A percentile compares a stretch with the other conserved stretches of the same genome.
Conservation (phyloP, 2,113 vertebrate genomes). For the Saccopteryx leptura region DNA sequence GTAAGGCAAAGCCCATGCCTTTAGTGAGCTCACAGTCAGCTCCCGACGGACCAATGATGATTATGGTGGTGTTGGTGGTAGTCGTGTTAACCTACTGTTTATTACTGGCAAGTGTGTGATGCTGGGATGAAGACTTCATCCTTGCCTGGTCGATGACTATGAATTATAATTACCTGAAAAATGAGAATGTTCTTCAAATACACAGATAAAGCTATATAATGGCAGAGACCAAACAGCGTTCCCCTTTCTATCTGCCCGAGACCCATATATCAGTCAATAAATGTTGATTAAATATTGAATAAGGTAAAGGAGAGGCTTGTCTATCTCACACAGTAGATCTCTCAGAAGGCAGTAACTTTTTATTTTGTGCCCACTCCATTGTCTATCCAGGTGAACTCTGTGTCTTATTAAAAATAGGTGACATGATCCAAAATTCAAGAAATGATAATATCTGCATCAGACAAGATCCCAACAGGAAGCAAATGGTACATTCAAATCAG, state of each 20-base stretch:
- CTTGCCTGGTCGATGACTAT: not conserved
- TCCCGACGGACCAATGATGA: not conserved
- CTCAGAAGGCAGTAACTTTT: not conserved
- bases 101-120: conserved; percentile 23
- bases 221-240: not conserved
- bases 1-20: not conserved
- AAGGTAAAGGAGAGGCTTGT: conserved; percentile 13
- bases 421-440: conserved; percentile 39
- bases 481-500: not conserved
- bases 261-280: not conserved
- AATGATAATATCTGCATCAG: conserved; percentile 35
- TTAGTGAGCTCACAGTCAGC: not conserved
- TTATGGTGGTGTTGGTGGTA: not conserved
- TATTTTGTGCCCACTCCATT: not conserved
- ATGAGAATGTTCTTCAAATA: not conserved
- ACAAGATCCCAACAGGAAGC: conserved; percentile 12
- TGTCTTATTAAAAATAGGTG: not conserved
- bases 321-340: not conserved
- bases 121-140: conserved; percentile 1
- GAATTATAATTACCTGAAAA: not conserved
- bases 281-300: not conserved
- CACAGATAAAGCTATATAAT: not conserved
- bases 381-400: not conserved
- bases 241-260: not conserved
- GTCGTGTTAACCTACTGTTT: not conserved